These are phyloP conservation scores for Sinocyclocheilus rhinocerous DNA, from an alignment of 2,113 vertebrate genomes.

Conservation along the genomic window DNA sequence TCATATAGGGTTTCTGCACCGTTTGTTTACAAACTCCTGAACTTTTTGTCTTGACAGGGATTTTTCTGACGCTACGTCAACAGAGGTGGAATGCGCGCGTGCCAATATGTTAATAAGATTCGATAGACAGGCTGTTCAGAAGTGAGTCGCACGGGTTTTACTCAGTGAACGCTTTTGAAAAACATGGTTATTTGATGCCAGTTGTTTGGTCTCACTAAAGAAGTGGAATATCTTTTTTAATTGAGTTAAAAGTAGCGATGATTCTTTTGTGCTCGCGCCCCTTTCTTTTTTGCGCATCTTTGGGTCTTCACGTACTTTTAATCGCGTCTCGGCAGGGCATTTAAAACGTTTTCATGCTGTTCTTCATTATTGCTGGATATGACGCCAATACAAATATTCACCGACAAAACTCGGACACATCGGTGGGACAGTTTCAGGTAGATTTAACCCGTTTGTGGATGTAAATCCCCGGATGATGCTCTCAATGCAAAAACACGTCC, in stretches of 20 bases:
- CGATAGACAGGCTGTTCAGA: conserved; percentile 2
- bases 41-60: conserved; percentile 13
- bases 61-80: conserved; percentile 19
- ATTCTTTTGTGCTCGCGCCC: neutral
- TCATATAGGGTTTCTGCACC: conserved; percentile 21
- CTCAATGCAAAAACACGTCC: conserved; percentile 13
- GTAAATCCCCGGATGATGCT: conserved; percentile 46
- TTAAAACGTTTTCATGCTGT: neutral
- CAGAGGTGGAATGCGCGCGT: conserved; percentile 23
- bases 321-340: neutral
- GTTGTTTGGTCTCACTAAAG: neutral
- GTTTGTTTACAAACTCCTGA: conserved; percentile 19
- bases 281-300: neutral
- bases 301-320: neutral
- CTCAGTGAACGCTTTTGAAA: neutral
- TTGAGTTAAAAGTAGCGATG: neutral
- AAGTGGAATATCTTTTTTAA: neutral
- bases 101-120: conserved; percentile 17
- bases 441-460: conserved; percentile 26
- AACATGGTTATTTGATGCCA: neutral
- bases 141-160: neutral
- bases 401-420: neutral
- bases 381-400: conserved; percentile 24
- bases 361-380: neutral
- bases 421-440: conserved; percentile 33